These are phyloP conservation scores for Ypsolopha sequella DNA, from an alignment of 2,888 invertebrate genomes.

Conservation along the genomic window DNA sequence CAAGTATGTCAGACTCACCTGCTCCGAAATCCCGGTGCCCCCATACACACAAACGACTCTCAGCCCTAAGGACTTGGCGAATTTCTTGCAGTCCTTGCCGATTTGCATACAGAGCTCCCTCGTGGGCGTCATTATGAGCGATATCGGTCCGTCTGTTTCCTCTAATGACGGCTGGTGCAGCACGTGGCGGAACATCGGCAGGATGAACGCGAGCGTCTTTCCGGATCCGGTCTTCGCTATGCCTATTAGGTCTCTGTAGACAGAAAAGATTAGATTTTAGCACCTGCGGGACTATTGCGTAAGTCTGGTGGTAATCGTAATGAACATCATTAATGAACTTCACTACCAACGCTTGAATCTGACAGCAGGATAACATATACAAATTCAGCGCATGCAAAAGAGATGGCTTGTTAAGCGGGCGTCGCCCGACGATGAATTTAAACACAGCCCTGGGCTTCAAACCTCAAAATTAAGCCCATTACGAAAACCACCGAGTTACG, in stretches of 20 bases:
- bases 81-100: constrained; percentile 95
- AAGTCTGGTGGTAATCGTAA: too few relatives aligned
- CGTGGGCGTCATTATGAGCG: constrained; percentile 98
- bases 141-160: constrained; percentile 97
- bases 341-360: too few relatives aligned
- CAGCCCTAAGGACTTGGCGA: constrained; percentile 88
- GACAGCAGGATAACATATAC: too few relatives aligned
- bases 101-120: constrained; percentile 99
- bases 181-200: constrained; percentile 98
- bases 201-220: constrained; percentile 96
- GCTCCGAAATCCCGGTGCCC: constrained; percentile 96
- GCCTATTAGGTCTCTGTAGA: constrained; percentile 87
- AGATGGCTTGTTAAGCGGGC: too few relatives aligned
- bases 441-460: too few relatives aligned
- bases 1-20: constrained; percentile 47
- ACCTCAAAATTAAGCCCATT: too few relatives aligned
- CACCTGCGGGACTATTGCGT: too few relatives aligned
- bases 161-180: constrained; percentile 94
- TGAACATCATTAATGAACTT: too few relatives aligned
- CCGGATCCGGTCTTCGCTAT: constrained; percentile 99
- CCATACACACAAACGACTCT: constrained; percentile 98
- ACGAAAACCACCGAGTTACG: too few relatives aligned
- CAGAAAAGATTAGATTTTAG: too few relatives aligned
- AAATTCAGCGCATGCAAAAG: too few relatives aligned
- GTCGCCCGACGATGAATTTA: too few relatives aligned